phyloP scores from a whole-genome alignment of 2,797 vertebrate genomes.

The Margarornis squamiger region DNA sequence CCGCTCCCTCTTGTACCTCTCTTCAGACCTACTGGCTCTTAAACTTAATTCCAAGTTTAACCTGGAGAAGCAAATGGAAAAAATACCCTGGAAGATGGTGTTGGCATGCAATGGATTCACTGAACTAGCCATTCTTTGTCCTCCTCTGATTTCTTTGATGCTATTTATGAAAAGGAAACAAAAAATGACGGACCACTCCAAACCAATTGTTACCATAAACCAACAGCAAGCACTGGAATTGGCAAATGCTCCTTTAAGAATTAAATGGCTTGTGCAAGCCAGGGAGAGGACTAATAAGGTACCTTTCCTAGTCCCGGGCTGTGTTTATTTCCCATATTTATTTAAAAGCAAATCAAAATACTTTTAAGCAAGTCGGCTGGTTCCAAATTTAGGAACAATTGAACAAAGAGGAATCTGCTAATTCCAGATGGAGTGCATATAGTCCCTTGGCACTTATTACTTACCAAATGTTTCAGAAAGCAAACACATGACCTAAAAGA shows the following conservation, averaged over 20 bases:
- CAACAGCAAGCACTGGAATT: constrained; percentile 38
- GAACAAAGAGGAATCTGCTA: constrained; percentile 76
- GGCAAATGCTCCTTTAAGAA: constrained; percentile 26
- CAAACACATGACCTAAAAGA: constrained; percentile 82
- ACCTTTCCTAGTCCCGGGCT: constrained; percentile 41
- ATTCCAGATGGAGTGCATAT: constrained; percentile 80
- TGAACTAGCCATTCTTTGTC: constrained; percentile 37
- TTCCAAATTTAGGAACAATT: constrained; percentile 76
- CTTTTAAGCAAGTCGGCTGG: constrained; percentile 67
- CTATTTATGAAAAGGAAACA: constrained; percentile 47
- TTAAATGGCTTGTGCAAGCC: background rate
- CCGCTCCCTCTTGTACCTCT: background rate
- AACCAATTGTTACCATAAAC: constrained; percentile 47
- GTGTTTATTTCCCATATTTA: constrained; percentile 72
- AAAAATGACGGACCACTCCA: constrained; percentile 39
- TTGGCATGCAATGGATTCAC: background rate
- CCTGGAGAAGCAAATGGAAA: constrained; percentile 33
- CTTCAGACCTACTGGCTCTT: background rate
- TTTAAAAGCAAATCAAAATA: constrained; percentile 78
- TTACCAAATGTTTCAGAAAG: constrained; percentile 83
- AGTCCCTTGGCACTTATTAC: constrained; percentile 79
- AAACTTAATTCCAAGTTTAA: background rate
- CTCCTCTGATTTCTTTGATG: constrained; percentile 49
- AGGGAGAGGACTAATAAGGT: constrained; percentile 13
- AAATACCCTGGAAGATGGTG: background rate